These are phyloP conservation scores for Apodemus speciosus DNA, from an alignment of 2,113 vertebrate genomes.

Conservation along the genomic window DNA sequence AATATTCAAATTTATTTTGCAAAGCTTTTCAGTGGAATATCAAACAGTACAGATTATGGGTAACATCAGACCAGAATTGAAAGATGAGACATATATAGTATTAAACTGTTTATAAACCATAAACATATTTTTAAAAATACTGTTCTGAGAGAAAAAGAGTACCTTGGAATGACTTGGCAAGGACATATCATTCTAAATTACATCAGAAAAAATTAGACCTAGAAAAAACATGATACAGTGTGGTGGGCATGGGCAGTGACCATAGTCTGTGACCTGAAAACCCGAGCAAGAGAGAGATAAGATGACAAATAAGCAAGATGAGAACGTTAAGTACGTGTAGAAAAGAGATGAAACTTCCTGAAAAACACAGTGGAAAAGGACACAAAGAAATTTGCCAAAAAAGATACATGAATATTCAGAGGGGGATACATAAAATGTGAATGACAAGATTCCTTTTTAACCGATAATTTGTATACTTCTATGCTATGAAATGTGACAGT, in stretches of 20 bases:
- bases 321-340: neutral
- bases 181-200: neutral
- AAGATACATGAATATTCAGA: neutral
- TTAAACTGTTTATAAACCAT: neutral
- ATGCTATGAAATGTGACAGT: neutral
- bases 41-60: neutral
- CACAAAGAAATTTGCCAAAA: neutral
- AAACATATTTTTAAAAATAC: neutral
- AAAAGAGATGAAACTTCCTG: neutral
- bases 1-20: neutral
- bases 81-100: neutral
- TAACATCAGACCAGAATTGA: neutral
- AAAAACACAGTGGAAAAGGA: neutral
- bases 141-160: neutral
- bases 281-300: neutral
- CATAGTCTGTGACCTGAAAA: neutral
- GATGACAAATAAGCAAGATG: neutral
- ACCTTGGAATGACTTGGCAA: neutral
- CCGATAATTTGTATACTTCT: neutral
- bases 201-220: neutral
- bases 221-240: neutral
- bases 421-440: neutral
- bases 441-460: neutral
- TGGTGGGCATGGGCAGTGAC: neutral
- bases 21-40: neutral